A percentile compares a stretch with the other conserved stretches of the same genome.
These are phyloP conservation scores for Sinodicranocentrus sp. DNA, from an alignment of 2,888 invertebrate species.

Conservation along the genomic window DNA sequence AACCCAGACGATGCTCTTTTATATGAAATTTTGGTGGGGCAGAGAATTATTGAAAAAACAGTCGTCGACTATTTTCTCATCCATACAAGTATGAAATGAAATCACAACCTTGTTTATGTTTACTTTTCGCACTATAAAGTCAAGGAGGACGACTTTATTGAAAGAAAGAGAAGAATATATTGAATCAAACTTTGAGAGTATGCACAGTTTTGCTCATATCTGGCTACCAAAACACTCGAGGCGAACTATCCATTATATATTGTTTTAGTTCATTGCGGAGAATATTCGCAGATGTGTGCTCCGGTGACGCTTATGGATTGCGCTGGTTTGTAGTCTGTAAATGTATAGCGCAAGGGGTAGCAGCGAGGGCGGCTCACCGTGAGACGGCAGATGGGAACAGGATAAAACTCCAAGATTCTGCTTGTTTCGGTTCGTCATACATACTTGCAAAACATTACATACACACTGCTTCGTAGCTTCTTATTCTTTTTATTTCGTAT, in stretches of 20 bases:
- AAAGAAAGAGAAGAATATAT: not conserved
- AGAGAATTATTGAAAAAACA: slow-evolving; percentile 4
- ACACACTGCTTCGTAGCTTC: too few species aligned
- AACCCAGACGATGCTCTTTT: not conserved
- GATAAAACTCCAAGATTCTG: not conserved
- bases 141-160: slow-evolving; percentile 9
- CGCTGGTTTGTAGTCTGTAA: too few species aligned
- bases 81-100: not conserved
- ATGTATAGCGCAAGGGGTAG: too few species aligned
- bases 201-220: too few species aligned
- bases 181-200: too few species aligned
- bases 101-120: not conserved
- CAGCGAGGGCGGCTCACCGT: not conserved
- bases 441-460: too few species aligned
- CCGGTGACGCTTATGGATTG: not conserved
- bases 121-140: not conserved
- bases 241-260: slow-evolving; percentile 14
- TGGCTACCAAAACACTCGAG: slow-evolving; percentile 3
- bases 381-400: not conserved
- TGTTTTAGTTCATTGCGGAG: slow-evolving; percentile 3
- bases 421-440: too few species aligned
- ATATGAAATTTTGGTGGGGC: not conserved
- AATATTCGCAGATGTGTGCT: slow-evolving; percentile 16
- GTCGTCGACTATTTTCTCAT: not conserved
- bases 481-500: not conserved